A percentile compares a stretch with the other conserved stretches of the same genome.
Conservation (phyloP, 2,113 vertebrate genomes). For the Protomyctophum bolini region DNA sequence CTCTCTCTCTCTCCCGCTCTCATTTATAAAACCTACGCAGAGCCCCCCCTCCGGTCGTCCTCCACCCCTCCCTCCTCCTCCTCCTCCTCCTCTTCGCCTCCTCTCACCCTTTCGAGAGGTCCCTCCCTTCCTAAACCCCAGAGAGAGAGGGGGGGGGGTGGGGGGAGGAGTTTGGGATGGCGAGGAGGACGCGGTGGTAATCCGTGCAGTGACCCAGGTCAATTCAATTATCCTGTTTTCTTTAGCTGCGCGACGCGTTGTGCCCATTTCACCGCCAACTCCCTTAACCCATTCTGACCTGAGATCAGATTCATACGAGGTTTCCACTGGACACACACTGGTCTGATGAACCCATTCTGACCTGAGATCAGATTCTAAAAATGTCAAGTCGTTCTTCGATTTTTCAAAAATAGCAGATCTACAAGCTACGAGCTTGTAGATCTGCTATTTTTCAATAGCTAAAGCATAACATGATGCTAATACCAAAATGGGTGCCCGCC, state of each 20-base stretch:
- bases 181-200: conserved; percentile 76
- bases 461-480: too few relatives aligned
- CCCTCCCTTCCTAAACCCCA: conserved; percentile 73
- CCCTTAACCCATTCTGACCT: too few relatives aligned
- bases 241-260: conserved; percentile 78
- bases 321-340: too few relatives aligned
- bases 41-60: conserved; percentile 4
- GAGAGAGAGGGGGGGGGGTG: conserved; percentile 37
- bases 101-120: conserved; percentile 68
- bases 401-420: too few relatives aligned
- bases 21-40: not conserved
- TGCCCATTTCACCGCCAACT: conserved; percentile 84
- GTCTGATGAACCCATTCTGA: too few relatives aligned
- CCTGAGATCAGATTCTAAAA: too few relatives aligned
- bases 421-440: too few relatives aligned
- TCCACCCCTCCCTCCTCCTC: conserved; percentile 20
- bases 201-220: conserved; percentile 81
- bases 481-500: too few relatives aligned
- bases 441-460: too few relatives aligned
- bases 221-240: conserved; percentile 88
- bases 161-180: conserved; percentile 69
- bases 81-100: conserved; percentile 39
- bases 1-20: conserved; percentile 13
- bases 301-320: too few relatives aligned
- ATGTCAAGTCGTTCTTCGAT: too few relatives aligned